phyloP scores from a whole-genome alignment of 2,888 invertebrate genomes.

The Glomeris marginata region DNA sequence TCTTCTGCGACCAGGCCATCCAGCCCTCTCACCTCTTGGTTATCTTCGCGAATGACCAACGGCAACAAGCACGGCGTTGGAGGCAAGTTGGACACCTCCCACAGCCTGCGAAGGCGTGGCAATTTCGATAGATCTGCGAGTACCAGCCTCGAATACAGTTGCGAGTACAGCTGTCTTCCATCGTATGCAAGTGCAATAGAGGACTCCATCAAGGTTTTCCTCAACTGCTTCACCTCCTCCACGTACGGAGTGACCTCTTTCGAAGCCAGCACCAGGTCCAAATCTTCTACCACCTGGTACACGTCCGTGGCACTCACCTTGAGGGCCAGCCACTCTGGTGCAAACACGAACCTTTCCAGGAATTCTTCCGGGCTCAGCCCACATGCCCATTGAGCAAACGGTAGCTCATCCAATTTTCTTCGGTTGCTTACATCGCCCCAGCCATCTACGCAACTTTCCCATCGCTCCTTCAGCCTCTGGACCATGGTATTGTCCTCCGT shows the following conservation, averaged over 20 bases:
- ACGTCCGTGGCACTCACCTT: slow-evolving; percentile 64
- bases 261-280: slow-evolving; percentile 36
- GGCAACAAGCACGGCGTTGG: slow-evolving; percentile 47
- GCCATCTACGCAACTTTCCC: neutral
- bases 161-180: slow-evolving; percentile 63
- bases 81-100: slow-evolving; percentile 14
- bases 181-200: slow-evolving; percentile 61
- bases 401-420: slow-evolving; percentile 65
- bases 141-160: slow-evolving; percentile 28
- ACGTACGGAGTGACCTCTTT: neutral
- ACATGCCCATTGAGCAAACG: slow-evolving; percentile 52
- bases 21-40: too few relatives aligned
- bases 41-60: slow-evolving; percentile 19
- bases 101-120: slow-evolving; percentile 15
- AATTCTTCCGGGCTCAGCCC: slow-evolving; percentile 40
- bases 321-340: slow-evolving; percentile 60
- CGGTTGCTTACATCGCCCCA: slow-evolving; percentile 48
- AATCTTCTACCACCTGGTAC: slow-evolving; percentile 59
- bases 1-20: neutral
- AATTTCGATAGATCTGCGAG: slow-evolving; percentile 16
- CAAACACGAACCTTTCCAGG: slow-evolving; percentile 52
- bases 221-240: slow-evolving; percentile 40
- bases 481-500: neutral
- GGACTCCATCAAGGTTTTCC: slow-evolving; percentile 53
- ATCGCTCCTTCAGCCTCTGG: neutral